Conservation (phyloP, 2,797 vertebrate genomes). For the Lithobates pipiens region DNA sequence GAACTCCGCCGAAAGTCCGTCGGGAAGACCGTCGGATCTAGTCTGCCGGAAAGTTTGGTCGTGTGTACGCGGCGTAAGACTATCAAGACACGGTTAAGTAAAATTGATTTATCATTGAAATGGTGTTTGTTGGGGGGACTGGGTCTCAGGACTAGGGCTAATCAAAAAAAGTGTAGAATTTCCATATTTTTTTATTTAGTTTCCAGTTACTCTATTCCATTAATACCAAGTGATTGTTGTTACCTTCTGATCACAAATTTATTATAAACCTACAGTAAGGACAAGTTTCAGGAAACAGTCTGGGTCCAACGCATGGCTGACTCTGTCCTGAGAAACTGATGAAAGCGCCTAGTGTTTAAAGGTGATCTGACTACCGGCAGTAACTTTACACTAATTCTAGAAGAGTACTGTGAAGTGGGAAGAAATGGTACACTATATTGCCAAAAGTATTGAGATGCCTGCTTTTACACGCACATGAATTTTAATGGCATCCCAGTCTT, state of each 20-base stretch:
- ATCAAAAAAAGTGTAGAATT: too few species aligned
- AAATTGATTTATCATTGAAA: too few species aligned
- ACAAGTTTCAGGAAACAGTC: constrained; percentile 5
- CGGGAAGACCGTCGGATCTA: too few species aligned
- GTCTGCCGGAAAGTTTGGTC: too few species aligned
- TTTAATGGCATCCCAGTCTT: too few species aligned
- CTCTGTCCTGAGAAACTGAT: constrained; percentile 11
- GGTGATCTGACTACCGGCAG: constrained; percentile 22
- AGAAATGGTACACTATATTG: constrained; percentile 22
- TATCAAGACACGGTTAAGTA: too few species aligned
- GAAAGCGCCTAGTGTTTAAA: constrained; percentile 51
- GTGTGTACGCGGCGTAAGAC: too few species aligned
- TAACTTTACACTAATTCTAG: constrained; percentile 57
- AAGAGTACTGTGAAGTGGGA: constrained; percentile 46
- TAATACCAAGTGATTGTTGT: neutral
- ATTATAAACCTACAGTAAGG: neutral
- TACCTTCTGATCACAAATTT: neutral
- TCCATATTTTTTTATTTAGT: neutral
- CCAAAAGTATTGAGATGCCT: too few species aligned
- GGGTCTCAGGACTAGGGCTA: too few species aligned
- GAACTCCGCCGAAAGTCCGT: too few species aligned
- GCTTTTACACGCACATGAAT: too few species aligned
- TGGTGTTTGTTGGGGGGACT: too few species aligned
- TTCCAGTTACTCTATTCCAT: neutral
- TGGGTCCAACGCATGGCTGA: constrained; percentile 45